Evolutionary conservation across 2,113 vertebrate species (phyloP), one percentile per base, ranked within the genome.

Genomic region (Macrotus californicus): DNA sequence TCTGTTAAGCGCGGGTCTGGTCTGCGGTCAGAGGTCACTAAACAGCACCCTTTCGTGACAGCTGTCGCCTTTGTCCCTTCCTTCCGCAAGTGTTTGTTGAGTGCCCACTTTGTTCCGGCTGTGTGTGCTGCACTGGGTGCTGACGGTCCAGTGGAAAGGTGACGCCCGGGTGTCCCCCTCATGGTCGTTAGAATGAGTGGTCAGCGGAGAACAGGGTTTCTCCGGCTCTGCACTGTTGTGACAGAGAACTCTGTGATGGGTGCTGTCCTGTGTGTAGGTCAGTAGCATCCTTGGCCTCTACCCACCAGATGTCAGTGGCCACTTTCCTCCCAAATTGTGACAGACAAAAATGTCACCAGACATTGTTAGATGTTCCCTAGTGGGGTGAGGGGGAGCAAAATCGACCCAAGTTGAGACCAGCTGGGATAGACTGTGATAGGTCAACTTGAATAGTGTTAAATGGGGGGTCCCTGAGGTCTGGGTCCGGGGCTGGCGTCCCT

Each of bases 21-120:
- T 22, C 29, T 46, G n/a, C n/a, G 46, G n/a, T 83, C 93, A 48
- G 52, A 39, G 77, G 54, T 84, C 39, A 3, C 64, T 10, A 80
- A 66, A n/a, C 1, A 3, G 18, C 39, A 0, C 5, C 2, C 3
- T 7, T 26, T 41, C 1, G 0, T 21, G 26, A 24, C 50, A 48
- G 24, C 31, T 12, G 4, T 36, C 31, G 11, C 1, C 15, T 80
- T 64, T 26, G 3, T n/a, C 7, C 0, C 0, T 39, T 61, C 5
- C 9, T 36, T 15, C 43, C 39, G 39, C 24, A 31, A 0, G 5
- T 18, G 31, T 73, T 64, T 26, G 75, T 46, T 13, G 59, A n/a
- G 29, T 3, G 11, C 41, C 29, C 50, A 36, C 66, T 36, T 52
- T 26, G n/a, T 56, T 86, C 26, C 1, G 56, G 43, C 43, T 29